Evolutionary conservation across 2,888 invertebrate species (phyloP).

Genomic region (Diarsia brunnea): DNA sequence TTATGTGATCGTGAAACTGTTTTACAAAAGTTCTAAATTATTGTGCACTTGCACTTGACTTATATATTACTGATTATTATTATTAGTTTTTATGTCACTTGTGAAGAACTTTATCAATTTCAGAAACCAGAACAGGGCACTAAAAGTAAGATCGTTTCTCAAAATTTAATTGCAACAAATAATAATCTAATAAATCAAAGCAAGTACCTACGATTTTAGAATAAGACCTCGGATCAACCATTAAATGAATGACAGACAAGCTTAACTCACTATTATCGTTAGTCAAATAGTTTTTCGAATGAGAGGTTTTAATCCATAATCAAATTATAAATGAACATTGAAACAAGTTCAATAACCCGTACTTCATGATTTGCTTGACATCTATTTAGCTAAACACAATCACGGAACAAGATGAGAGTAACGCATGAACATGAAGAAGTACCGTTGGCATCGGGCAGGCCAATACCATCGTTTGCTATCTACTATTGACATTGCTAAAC

Average conservation of each 20-base stretch:
- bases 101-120: slow-evolving; percentile 15
- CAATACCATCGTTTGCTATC: slow-evolving; percentile 74
- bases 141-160: neutral
- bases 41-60: too few relatives aligned
- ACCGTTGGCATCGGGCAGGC: slow-evolving; percentile 77
- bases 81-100: too few relatives aligned
- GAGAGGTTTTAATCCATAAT: slow-evolving; percentile 5
- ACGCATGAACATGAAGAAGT: slow-evolving; percentile 74
- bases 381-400: slow-evolving; percentile 67
- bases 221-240: neutral
- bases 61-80: too few relatives aligned
- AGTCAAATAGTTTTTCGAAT: neutral
- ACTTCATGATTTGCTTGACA: slow-evolving; percentile 61
- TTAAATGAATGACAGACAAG: neutral
- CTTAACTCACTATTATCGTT: neutral
- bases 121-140: neutral
- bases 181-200: neutral
- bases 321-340: slow-evolving; percentile 34
- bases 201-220: neutral
- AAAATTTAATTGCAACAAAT: slow-evolving; percentile 4
- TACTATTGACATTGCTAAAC: slow-evolving; percentile 76
- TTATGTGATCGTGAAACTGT: slow-evolving; percentile 40
- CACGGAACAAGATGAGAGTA: slow-evolving; percentile 66
- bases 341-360: slow-evolving; percentile 62
- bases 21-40: slow-evolving; percentile 15